A percentile compares a stretch with the other conserved stretches of the same genome.
Conservation (phyloP, 2,113 vertebrate genomes). For the Eurypyga helias region DNA sequence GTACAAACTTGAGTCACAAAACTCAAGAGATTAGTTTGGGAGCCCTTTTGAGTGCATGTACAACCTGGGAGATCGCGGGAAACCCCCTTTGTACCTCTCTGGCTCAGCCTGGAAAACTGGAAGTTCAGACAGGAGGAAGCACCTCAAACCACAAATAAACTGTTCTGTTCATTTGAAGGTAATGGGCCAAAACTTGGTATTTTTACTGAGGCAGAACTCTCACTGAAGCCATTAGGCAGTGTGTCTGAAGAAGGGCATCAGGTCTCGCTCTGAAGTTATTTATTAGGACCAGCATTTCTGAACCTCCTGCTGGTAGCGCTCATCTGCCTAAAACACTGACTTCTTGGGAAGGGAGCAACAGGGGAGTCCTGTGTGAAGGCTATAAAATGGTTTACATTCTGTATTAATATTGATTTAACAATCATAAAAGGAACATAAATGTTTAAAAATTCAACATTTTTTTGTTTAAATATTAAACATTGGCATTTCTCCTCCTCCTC, state of each 20-base stretch:
- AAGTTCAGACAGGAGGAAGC: conserved; percentile 45
- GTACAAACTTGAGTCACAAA: not conserved
- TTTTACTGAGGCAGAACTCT: conserved; percentile 27
- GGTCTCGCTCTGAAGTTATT: not conserved
- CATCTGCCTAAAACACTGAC: not conserved
- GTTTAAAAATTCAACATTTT: conserved; percentile 56
- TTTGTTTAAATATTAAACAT: conserved; percentile 65
- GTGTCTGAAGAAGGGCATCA: not conserved
- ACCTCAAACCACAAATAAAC: conserved; percentile 51
- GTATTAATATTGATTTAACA: conserved; percentile 45
- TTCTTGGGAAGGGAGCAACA: not conserved
- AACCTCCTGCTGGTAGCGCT: not conserved
- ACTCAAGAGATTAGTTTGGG: not conserved
- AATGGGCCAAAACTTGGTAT: conserved; percentile 29
- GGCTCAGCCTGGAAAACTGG: not conserved
- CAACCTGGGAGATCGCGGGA: not conserved
- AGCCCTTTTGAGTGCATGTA: not conserved
- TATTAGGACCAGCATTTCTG: conserved; percentile 17
- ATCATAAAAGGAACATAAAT: conserved; percentile 53
- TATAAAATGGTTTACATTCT: conserved; percentile 51
- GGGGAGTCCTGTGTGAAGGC: not conserved
- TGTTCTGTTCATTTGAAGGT: conserved; percentile 40
- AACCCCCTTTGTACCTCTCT: not conserved
- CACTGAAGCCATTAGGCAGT: not conserved
- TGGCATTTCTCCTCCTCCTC: conserved; percentile 35